Percentiles rank a stretch among this genome's conserved stretches.
Evolutionary conservation across 1,140 invertebrate species (phyloP).

Genomic region (Halesus radiatus): DNA sequence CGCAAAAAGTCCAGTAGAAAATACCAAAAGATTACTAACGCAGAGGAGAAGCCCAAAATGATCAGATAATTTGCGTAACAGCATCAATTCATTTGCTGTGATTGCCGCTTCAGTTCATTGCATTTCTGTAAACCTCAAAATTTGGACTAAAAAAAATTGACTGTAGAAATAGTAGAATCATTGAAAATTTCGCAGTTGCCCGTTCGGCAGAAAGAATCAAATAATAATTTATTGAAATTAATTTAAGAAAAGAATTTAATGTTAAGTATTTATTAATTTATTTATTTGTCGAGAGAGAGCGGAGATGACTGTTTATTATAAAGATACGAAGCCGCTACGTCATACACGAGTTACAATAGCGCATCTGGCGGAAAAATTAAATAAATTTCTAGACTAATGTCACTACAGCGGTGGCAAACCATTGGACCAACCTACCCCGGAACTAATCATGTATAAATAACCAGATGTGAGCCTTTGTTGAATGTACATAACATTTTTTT

Average conservation of each 20-base stretch:
- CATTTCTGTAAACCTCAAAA: background rate
- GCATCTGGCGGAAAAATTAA: conserved; percentile 51
- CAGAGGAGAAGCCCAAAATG: conserved; percentile 68
- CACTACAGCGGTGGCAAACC: conserved; percentile 43
- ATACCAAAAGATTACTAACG: conserved; percentile 61
- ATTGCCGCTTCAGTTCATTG: background rate
- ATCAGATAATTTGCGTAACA: conserved; percentile 65
- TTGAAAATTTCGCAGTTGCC: conserved; percentile 1
- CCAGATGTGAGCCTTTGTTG: conserved; percentile 22
- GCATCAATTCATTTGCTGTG: background rate
- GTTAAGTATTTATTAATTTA: conserved; percentile 48
- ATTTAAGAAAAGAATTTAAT: conserved; percentile 33
- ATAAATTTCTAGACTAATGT: conserved; percentile 57
- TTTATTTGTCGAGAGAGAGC: conserved; percentile 50
- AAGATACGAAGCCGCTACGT: conserved; percentile 11
- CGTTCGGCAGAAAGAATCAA: conserved; percentile 5
- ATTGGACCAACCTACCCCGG: background rate
- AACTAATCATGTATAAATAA: background rate
- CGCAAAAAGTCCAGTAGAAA: conserved; percentile 64
- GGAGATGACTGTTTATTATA: conserved; percentile 20
- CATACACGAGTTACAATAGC: background rate
- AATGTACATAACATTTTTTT: conserved; percentile 54
- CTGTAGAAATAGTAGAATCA: background rate
- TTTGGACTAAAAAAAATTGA: background rate
- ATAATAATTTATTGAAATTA: conserved; percentile 41